Percentiles rank a stretch among this genome's conserved stretches.
Evolutionary conservation across 2,797 vertebrate species (phyloP).

Genomic region (Lemur catta): DNA sequence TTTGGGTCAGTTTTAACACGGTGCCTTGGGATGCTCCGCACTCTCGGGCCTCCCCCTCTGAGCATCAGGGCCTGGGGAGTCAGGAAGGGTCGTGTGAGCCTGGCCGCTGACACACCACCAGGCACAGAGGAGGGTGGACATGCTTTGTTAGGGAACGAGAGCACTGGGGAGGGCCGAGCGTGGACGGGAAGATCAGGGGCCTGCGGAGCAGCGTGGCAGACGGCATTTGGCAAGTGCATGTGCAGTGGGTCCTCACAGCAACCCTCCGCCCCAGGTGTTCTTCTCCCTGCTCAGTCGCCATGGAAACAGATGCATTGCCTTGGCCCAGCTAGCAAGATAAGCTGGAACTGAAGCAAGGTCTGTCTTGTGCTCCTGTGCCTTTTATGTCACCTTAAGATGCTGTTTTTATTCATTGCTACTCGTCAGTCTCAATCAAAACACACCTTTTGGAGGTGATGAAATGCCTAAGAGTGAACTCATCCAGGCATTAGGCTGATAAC

Average conservation of each 20-base stretch:
- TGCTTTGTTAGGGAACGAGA: rapidly evolving
- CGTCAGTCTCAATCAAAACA: neutral
- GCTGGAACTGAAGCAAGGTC: rapidly evolving
- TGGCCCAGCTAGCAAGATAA: rapidly evolving
- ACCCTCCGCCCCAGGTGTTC: rapidly evolving
- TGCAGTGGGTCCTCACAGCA: rapidly evolving
- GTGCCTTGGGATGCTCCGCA: no score
- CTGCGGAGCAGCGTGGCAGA: rapidly evolving
- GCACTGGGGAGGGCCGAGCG: rapidly evolving
- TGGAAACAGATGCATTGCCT: neutral
- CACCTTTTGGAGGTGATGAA: neutral
- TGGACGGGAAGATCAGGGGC: rapidly evolving
- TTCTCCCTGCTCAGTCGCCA: rapidly evolving
- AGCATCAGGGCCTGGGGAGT: neutral
- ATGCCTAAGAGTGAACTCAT: neutral
- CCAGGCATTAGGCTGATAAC: neutral
- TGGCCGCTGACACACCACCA: rapidly evolving
- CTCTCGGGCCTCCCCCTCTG: rapidly evolving
- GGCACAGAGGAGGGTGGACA: rapidly evolving
- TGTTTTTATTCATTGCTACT: rapidly evolving
- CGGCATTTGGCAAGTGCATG: rapidly evolving
- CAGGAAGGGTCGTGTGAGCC: rapidly evolving
- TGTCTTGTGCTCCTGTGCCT: rapidly evolving
- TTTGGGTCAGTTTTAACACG: rapidly evolving
- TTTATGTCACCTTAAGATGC: neutral